Percentiles rank a stretch among this genome's conserved stretches.
Evolutionary conservation across 2,113 vertebrate genomes (phyloP).

Genomic region (Elachura formosa): DNA sequence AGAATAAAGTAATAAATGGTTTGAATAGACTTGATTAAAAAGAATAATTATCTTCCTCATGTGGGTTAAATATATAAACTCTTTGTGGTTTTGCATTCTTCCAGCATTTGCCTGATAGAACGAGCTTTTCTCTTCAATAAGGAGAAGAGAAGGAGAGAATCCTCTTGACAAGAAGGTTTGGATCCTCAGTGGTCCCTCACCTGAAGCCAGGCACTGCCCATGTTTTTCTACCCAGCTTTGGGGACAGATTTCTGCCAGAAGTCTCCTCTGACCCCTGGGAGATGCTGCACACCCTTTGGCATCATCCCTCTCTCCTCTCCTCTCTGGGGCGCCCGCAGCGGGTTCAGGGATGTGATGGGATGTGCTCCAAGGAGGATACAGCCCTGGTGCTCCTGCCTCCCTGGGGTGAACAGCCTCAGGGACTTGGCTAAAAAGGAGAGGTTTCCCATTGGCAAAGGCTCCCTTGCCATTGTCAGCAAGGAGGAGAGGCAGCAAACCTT

Average conservation of each 20-base stretch:
- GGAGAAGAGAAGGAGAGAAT: neutral
- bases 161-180: neutral
- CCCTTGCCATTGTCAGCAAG: neutral
- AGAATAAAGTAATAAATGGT: constrained; percentile 73
- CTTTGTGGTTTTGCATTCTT: constrained; percentile 49
- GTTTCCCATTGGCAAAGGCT: neutral
- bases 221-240: neutral
- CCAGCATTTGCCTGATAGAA: neutral
- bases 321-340: neutral
- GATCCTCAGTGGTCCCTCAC: neutral
- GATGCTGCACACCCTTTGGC: neutral
- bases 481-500: neutral
- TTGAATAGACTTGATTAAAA: constrained; percentile 74
- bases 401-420: neutral
- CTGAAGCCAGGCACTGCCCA: neutral
- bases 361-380: neutral
- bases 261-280: neutral
- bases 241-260: neutral
- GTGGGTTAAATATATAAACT: constrained; percentile 65
- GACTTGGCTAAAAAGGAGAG: neutral
- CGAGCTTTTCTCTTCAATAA: neutral
- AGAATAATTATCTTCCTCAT: constrained; percentile 68
- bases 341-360: accelerated
- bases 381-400: accelerated
- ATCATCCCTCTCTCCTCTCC: neutral